A percentile compares a stretch with the other conserved stretches of the same genome.
These are phyloP conservation scores for Bilobella aurantiaca DNA, from an alignment of 1,140 invertebrate genomes.

Conservation along the genomic window DNA sequence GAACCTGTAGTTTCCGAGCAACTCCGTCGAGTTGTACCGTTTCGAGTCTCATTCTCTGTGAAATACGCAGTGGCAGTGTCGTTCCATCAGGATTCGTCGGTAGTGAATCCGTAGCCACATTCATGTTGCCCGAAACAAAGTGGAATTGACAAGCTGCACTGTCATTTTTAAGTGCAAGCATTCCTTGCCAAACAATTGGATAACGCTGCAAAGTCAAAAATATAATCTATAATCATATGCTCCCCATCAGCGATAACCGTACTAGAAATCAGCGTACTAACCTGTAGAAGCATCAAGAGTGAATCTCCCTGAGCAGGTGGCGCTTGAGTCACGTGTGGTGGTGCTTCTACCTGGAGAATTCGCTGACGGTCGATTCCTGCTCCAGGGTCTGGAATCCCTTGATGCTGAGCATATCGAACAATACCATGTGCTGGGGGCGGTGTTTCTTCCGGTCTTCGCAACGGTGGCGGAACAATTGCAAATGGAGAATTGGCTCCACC, in stretches of 20 bases:
- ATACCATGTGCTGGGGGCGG: slow-evolving; percentile 31
- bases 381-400: slow-evolving; percentile 37
- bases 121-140: slow-evolving; percentile 85
- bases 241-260: neutral
- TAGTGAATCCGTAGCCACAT: slow-evolving; percentile 69
- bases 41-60: slow-evolving; percentile 91
- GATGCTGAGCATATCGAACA: slow-evolving; percentile 11
- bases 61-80: slow-evolving; percentile 75
- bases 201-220: slow-evolving; percentile 67
- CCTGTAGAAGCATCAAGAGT: slow-evolving; percentile 60
- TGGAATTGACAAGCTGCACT: slow-evolving; percentile 96
- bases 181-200: slow-evolving; percentile 92
- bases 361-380: slow-evolving; percentile 19
- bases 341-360: slow-evolving; percentile 50
- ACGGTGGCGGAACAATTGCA: neutral
- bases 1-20: slow-evolving; percentile 86
- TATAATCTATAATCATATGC: slow-evolving; percentile 21
- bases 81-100: slow-evolving; percentile 62
- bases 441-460: slow-evolving; percentile 14
- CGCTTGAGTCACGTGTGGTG: slow-evolving; percentile 61
- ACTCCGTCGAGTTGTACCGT: slow-evolving; percentile 89
- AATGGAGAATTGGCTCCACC: neutral
- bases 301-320: slow-evolving; percentile 67
- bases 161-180: slow-evolving; percentile 89
- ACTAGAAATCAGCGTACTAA: slow-evolving; percentile 34